Percentiles rank a stretch among this genome's conserved stretches.
These are phyloP conservation scores for Drosophila repleta DNA, from an alignment of 1,140 invertebrate genomes.

Conservation along the genomic window DNA sequence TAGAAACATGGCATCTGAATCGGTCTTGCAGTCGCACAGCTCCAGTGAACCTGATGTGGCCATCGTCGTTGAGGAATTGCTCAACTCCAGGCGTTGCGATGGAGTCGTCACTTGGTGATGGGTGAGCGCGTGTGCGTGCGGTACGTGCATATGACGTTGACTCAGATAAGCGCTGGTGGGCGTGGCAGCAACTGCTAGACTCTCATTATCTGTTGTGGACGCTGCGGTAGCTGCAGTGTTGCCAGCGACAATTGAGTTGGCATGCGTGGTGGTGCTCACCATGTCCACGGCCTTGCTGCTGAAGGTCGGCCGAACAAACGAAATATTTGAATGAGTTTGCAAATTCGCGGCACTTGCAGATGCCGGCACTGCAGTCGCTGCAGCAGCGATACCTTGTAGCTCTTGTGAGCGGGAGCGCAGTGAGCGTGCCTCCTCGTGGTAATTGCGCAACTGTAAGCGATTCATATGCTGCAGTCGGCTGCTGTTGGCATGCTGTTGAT, in stretches of 20 bases:
- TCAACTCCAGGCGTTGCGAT: constrained; percentile 45
- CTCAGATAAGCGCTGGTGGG: constrained; percentile 36
- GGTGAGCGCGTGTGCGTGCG: constrained; percentile 42
- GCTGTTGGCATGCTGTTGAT: constrained; percentile 30
- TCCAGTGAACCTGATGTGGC: constrained; percentile 45
- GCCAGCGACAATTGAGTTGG: constrained; percentile 11
- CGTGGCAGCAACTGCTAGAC: constrained; percentile 12
- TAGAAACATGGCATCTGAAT: constrained; percentile 82
- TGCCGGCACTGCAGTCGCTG: constrained; percentile 13
- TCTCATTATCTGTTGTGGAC: constrained; percentile 41
- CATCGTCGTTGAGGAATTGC: constrained; percentile 38
- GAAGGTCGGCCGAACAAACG: constrained; percentile 77
- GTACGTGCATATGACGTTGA: constrained; percentile 45
- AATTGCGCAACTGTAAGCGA: constrained; percentile 63
- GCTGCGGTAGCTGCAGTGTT: constrained; percentile 16
- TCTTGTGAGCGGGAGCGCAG: constrained; percentile 69
- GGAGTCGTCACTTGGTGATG: constrained; percentile 45
- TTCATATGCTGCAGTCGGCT: constrained; percentile 49
- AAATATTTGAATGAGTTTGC: constrained; percentile 65
- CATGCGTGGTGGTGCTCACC: constrained; percentile 76
- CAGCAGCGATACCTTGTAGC: constrained; percentile 29
- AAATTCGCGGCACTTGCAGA: constrained; percentile 12
- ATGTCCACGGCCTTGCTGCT: constrained; percentile 70
- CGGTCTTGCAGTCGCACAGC: constrained; percentile 80
- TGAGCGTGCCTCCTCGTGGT: constrained; percentile 64